These are phyloP conservation scores for Varanus komodoensis DNA, from an alignment of 2,113 vertebrate species.

Conservation along the genomic window DNA sequence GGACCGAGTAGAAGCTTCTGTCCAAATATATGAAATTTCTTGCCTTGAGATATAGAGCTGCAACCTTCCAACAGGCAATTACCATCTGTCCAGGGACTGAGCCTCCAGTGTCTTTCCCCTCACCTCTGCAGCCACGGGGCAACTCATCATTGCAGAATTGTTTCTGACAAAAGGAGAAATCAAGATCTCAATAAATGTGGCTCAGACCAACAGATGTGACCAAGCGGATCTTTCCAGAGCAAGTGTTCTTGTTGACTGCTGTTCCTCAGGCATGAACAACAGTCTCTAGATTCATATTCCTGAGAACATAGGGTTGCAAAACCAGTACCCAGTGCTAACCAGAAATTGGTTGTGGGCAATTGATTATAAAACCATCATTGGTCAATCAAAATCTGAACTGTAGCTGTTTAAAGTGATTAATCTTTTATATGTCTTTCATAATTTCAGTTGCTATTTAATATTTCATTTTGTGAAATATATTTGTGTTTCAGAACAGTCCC, in stretches of 20 bases:
- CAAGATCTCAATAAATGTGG: neutral
- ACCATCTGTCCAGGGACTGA: neutral
- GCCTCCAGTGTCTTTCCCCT: neutral
- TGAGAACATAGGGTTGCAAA: too few species aligned
- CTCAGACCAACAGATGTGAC: neutral
- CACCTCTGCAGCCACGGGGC: neutral
- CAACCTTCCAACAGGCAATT: neutral
- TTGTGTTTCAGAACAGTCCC: constrained; percentile 81
- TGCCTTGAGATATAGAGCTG: neutral
- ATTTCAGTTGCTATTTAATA: constrained; percentile 18
- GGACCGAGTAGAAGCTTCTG: too few species aligned
- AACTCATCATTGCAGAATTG: neutral
- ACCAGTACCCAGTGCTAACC: neutral
- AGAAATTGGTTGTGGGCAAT: neutral
- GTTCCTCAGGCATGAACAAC: too few species aligned
- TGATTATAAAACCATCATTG: neutral
- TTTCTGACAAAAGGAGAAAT: neutral
- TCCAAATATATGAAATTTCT: neutral
- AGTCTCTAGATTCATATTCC: neutral
- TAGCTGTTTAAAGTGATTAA: neutral
- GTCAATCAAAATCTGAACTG: neutral
- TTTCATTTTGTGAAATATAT: neutral
- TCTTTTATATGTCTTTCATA: too few species aligned
- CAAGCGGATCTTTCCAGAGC: neutral
- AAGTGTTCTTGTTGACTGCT: neutral